phyloP scores from a whole-genome alignment of 92 coral and sea anemone species.

The Umimayanthus chanpuru region DNA sequence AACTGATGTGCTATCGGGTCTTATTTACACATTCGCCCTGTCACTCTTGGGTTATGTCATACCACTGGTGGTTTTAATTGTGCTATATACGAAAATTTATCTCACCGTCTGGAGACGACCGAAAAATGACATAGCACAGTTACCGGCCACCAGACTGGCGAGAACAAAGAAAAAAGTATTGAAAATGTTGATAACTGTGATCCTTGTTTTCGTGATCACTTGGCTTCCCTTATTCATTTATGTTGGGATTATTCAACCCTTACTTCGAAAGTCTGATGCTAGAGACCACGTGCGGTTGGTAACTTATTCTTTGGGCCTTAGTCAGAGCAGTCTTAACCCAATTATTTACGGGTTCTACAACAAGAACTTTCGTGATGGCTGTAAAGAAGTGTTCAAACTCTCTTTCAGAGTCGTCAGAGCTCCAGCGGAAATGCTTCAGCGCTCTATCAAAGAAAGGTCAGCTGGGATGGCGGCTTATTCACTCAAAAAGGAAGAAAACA shows the following conservation, averaged over 20 bases:
- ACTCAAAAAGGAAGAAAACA: slow-evolving; percentile 2
- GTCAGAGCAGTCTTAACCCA: slow-evolving; percentile 78
- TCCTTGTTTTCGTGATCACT: slow-evolving; percentile 72
- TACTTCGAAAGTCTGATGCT: slow-evolving; percentile 45
- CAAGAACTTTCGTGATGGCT: slow-evolving; percentile 77
- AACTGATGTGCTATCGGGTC: slow-evolving; percentile 52
- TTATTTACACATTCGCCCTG: slow-evolving; percentile 62
- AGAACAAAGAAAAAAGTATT: slow-evolving; percentile 79
- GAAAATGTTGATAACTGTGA: slow-evolving; percentile 85
- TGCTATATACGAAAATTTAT: slow-evolving; percentile 75
- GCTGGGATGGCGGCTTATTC: slow-evolving; percentile 23
- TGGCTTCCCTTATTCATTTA: slow-evolving; percentile 82
- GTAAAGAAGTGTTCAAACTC: slow-evolving; percentile 60
- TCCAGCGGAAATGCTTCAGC: slow-evolving; percentile 22
- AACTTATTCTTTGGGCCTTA: slow-evolving; percentile 71
- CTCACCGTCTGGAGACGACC: slow-evolving; percentile 70
- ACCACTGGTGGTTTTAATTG: slow-evolving; percentile 65
- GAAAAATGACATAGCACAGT: slow-evolving; percentile 49
- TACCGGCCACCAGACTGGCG: slow-evolving; percentile 57
- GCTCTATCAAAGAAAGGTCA: slow-evolving; percentile 13
- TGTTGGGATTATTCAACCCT: slow-evolving; percentile 69
- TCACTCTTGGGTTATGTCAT: slow-evolving; percentile 71
- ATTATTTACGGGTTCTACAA: slow-evolving; percentile 82
- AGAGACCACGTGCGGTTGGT: slow-evolving; percentile 67
- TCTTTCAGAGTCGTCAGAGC: slow-evolving; percentile 49